Evolutionary conservation across 2,113 vertebrate species (phyloP).

Genomic region (Alces alces): DNA sequence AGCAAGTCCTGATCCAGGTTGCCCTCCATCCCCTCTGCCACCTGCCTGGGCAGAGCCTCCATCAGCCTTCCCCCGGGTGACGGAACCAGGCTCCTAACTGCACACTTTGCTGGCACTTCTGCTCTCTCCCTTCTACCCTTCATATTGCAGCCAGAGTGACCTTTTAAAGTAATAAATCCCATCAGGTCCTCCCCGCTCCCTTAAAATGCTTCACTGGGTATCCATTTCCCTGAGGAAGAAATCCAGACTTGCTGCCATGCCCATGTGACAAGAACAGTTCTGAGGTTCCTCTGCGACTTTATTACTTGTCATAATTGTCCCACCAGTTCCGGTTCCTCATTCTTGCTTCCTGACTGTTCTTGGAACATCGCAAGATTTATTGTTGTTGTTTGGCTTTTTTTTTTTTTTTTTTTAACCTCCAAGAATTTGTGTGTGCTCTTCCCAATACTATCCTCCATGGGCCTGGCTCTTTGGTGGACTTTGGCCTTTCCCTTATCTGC

Average conservation of each 20-base stretch:
- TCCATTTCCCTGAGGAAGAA: background rate
- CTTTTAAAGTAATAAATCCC: background rate
- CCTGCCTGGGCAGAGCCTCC: background rate
- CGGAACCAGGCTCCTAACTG: background rate
- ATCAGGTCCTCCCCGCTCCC: rapidly evolving
- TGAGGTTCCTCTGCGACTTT: background rate
- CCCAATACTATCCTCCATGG: rapidly evolving
- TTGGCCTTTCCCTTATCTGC: background rate
- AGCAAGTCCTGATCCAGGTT: background rate
- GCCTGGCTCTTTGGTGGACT: background rate
- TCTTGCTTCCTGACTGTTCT: background rate
- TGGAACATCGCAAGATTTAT: background rate
- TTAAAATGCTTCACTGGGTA: background rate
- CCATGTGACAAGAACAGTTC: rapidly evolving
- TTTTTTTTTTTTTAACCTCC: background rate
- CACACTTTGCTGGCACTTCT: background rate
- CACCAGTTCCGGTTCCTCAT: rapidly evolving
- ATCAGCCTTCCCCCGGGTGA: background rate
- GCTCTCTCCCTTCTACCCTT: background rate
- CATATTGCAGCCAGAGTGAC: background rate
- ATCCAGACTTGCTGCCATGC: rapidly evolving
- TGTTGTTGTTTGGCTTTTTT: background rate
- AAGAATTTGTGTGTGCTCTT: background rate
- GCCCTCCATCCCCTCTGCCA: rapidly evolving
- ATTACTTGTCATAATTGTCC: background rate